These are phyloP conservation scores for Pseudolaguvia tuberculata DNA, from an alignment of 2,113 vertebrate genomes.

Conservation along the genomic window DNA sequence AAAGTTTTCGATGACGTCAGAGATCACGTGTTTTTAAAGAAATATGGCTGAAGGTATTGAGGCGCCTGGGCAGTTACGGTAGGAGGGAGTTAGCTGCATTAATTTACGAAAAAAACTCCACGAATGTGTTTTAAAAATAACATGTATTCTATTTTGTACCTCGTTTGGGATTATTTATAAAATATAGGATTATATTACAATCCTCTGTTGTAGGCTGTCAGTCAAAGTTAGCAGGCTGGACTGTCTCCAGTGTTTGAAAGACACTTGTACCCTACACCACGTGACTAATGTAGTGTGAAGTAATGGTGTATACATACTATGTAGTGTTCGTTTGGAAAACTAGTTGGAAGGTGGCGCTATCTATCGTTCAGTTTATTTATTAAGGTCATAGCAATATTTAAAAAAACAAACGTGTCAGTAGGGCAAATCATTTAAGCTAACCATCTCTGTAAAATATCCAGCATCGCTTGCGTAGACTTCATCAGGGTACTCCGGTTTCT, in stretches of 20 bases:
- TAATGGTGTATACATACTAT: not conserved
- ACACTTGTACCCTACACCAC: not conserved
- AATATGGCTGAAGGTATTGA: conserved; percentile 7
- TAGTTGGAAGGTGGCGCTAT: too few relatives aligned
- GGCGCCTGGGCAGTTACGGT: not conserved
- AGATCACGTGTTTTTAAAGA: not conserved
- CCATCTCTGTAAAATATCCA: conserved; percentile 3
- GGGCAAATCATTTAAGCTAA: not conserved
- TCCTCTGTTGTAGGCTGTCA: not conserved
- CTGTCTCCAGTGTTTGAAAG: not conserved
- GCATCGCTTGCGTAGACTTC: too few relatives aligned
- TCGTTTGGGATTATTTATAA: too few relatives aligned
- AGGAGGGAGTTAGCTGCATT: not conserved
- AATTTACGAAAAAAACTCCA: not conserved
- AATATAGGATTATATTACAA: too few relatives aligned
- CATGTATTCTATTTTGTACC: too few relatives aligned
- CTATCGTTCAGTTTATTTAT: too few relatives aligned
- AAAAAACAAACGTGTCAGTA: not conserved
- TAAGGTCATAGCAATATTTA: too few relatives aligned
- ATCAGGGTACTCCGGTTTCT: too few relatives aligned
- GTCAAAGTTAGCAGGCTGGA: not conserved
- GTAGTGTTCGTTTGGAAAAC: too few relatives aligned
- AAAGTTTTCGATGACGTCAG: conserved; percentile 6
- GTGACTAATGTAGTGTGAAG: not conserved
- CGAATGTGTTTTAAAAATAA: not conserved